phyloP scores from a whole-genome alignment of 2,888 invertebrate species.

The Stratiomys singularior region DNA sequence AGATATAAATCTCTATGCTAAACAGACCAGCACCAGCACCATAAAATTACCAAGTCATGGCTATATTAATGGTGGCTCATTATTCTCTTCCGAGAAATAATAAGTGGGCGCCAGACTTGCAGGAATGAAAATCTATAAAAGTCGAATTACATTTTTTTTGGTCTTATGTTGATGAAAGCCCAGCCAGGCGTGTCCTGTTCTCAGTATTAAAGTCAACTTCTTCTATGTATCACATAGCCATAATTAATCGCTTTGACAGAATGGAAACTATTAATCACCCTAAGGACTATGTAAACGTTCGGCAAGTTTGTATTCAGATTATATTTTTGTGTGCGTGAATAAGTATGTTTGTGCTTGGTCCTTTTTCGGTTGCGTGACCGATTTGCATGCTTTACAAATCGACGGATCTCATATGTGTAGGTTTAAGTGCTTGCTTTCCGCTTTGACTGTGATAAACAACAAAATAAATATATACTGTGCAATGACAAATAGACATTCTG shows the following conservation, averaged over 20 bases:
- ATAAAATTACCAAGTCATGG: conserved; percentile 5
- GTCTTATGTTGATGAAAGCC: background rate
- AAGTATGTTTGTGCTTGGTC: background rate
- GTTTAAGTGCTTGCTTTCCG: background rate
- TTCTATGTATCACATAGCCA: background rate
- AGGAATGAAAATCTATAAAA: conserved; percentile 16
- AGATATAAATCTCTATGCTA: background rate
- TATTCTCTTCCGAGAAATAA: background rate
- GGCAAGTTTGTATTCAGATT: background rate
- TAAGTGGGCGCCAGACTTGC: background rate
- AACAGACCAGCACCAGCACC: background rate
- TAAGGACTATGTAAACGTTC: conserved; percentile 3
- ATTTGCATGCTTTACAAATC: background rate
- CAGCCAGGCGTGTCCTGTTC: background rate
- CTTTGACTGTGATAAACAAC: background rate
- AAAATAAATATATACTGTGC: background rate
- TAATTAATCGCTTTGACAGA: conserved; percentile 6
- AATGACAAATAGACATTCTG: background rate
- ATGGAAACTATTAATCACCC: conserved; percentile 20
- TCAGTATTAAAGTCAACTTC: background rate
- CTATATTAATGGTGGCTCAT: conserved; percentile 6
- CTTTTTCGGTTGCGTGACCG: conserved; percentile 15
- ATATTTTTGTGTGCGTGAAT: background rate
- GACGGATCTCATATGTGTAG: background rate
- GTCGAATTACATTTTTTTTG: background rate